Conservation (phyloP, 2,888 invertebrate genomes). For the Acholoe squamosa region DNA sequence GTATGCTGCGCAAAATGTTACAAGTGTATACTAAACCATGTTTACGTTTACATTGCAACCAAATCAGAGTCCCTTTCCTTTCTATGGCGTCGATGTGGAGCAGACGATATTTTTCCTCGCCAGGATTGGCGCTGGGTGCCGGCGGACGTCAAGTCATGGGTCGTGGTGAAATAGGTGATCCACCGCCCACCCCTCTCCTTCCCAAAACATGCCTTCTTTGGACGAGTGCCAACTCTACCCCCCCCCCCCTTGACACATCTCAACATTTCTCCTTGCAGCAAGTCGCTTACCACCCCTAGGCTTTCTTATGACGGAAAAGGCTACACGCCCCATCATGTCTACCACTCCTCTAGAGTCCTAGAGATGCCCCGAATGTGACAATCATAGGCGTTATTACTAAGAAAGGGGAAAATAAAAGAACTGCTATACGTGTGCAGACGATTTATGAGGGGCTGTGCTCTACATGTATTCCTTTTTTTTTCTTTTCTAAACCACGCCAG, state of each 20-base stretch:
- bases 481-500: not conserved
- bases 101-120: not conserved
- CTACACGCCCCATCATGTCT: not conserved
- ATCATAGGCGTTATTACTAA: not conserved
- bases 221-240: not conserved
- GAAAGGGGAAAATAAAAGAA: not conserved
- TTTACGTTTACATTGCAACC: not conserved
- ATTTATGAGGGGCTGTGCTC: no score
- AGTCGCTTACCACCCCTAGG: not conserved
- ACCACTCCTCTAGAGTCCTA: not conserved
- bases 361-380: not conserved
- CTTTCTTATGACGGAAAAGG: not conserved
- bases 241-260: conserved; percentile 14
- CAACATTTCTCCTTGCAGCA: not conserved
- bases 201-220: not conserved
- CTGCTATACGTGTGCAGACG: not conserved
- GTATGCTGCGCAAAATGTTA: no score
- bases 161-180: not conserved
- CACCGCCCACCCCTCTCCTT: not conserved
- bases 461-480: not conserved
- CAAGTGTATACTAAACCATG: not conserved
- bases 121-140: not conserved
- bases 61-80: not conserved
- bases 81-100: not conserved
- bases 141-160: not conserved